phyloP scores from a whole-genome alignment of 2,888 invertebrate species.

The Euspilapteryx auroguttella region DNA sequence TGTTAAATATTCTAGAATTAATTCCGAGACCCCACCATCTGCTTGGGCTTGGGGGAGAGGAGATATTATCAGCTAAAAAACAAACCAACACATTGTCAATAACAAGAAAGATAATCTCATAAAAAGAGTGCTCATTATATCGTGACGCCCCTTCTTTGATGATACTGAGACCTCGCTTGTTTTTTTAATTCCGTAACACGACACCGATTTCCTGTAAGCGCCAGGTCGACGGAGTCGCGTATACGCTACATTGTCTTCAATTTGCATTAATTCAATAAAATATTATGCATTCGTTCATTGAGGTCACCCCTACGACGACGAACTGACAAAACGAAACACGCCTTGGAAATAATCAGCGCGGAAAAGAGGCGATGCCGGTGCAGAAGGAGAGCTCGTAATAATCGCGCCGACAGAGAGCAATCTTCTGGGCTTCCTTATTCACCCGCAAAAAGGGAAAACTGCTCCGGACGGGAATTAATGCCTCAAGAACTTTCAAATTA shows the following conservation, averaged over 20 bases:
- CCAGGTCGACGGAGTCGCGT: conserved; percentile 24
- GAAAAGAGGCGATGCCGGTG: conserved; percentile 5
- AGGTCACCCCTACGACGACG: conserved; percentile 28
- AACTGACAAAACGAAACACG: conserved; percentile 26
- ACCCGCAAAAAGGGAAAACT: conserved; percentile 36
- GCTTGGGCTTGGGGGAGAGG: too few species aligned
- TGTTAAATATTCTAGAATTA: too few species aligned
- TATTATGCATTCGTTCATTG: conserved; percentile 47
- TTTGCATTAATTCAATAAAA: conserved; percentile 55
- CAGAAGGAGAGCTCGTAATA: too few species aligned
- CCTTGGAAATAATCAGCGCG: conserved; percentile 9
- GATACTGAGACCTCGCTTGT: neutral
- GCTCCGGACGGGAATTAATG: conserved; percentile 29
- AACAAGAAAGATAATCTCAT: neutral
- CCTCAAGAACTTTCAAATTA: conserved; percentile 37
- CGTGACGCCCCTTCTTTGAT: conserved; percentile 3
- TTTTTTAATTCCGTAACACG: conserved; percentile 17
- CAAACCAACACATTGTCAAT: neutral
- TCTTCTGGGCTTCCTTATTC: conserved; percentile 19
- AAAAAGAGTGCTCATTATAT: neutral
- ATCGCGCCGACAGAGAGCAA: conserved; percentile 15
- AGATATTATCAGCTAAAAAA: too few species aligned
- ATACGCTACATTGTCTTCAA: conserved; percentile 30
- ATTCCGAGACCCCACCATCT: too few species aligned
- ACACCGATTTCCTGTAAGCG: conserved; percentile 39